Conservation (phyloP, 2,888 invertebrate species). For the Camptogramma bilineatum region DNA sequence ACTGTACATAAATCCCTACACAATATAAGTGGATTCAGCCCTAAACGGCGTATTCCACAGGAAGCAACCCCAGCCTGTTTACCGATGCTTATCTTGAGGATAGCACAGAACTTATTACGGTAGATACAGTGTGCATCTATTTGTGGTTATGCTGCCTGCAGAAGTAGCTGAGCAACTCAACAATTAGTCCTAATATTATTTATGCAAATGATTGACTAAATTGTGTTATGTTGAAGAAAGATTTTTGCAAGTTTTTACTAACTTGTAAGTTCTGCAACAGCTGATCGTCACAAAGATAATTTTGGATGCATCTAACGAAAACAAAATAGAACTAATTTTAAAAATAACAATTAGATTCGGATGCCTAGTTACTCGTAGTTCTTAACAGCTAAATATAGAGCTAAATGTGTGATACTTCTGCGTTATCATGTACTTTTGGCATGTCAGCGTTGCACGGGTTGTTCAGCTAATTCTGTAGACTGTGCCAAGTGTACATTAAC, state of each 20-base stretch:
- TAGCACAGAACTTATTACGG: constrained; percentile 45
- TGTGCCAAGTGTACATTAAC: constrained; percentile 31
- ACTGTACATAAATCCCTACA: constrained; percentile 22
- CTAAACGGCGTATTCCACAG: constrained; percentile 31
- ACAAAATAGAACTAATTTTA: no score
- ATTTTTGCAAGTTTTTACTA: no score
- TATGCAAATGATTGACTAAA: no score
- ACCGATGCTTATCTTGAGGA: constrained; percentile 54
- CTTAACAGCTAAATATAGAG: no score
- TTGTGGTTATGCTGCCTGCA: constrained; percentile 11
- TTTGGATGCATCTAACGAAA: no score
- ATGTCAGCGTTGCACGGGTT: neutral
- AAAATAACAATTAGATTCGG: no score
- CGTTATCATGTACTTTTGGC: neutral
- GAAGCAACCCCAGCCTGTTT: constrained; percentile 47
- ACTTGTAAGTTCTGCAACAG: no score
- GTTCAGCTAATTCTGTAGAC: constrained; percentile 37
- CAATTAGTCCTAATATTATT: neutral
- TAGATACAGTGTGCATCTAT: constrained; percentile 41
- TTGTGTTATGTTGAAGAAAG: no score
- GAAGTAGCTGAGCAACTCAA: constrained; percentile 7
- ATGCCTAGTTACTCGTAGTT: no score
- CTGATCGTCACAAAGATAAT: no score
- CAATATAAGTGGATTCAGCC: constrained; percentile 26
- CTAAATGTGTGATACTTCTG: no score